Conservation (phyloP, 64 coral and sea anemone genomes). For the Stichodactyla helianthus region DNA sequence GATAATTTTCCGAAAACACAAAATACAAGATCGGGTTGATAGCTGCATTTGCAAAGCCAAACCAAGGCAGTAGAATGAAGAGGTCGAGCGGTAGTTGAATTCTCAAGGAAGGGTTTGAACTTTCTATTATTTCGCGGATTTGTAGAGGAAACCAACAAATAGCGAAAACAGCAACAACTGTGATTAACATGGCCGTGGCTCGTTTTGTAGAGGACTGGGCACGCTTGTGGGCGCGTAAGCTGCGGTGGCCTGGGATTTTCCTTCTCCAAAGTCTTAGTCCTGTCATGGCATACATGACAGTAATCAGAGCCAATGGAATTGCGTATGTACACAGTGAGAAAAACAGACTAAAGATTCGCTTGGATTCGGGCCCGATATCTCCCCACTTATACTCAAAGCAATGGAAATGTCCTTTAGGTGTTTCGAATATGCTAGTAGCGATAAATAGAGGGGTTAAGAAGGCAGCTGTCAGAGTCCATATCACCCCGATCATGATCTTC, state of each 20-base stretch:
- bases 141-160: conserved; percentile 60
- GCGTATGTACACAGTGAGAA: conserved; percentile 13
- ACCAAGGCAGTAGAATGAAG: conserved; percentile 1
- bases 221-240: conserved; percentile 37
- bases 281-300: conserved; percentile 20
- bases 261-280: conserved; percentile 53
- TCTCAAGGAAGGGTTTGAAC: neutral
- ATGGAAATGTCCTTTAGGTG: neutral
- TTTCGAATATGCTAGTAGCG: neutral
- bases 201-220: conserved; percentile 28
- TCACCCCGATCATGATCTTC: conserved; percentile 21
- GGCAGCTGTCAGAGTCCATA: conserved; percentile 24
- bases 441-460: conserved; percentile 18
- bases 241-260: conserved; percentile 49
- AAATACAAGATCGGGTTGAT: conserved; percentile 67
- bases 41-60: conserved; percentile 53
- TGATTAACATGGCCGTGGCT: conserved; percentile 54
- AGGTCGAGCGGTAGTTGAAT: neutral
- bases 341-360: neutral
- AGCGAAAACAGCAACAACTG: conserved; percentile 56
- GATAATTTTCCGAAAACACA: conserved; percentile 69
- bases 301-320: conserved; percentile 38
- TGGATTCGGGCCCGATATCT: neutral
- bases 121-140: conserved; percentile 20
- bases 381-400: neutral